A percentile compares a stretch with the other conserved stretches of the same genome.
Conservation (phyloP, 2,113 vertebrate genomes). For the Opisthocomus hoazin region DNA sequence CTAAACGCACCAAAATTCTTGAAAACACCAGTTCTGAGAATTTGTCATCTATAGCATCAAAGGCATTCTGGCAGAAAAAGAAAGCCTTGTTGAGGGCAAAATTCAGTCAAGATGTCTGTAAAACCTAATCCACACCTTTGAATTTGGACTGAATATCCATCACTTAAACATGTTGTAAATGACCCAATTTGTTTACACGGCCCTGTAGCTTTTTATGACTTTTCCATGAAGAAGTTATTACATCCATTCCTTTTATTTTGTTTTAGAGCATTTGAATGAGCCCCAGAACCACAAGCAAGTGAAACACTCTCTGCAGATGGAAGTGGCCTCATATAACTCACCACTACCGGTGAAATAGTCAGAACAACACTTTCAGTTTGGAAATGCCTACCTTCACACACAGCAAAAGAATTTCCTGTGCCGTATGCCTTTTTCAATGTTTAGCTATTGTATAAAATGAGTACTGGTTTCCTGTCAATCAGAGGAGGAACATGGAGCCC, state of each 20-base stretch:
- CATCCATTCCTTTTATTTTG: conserved; percentile 74
- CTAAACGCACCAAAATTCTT: not conserved
- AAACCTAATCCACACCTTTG: conserved; percentile 55
- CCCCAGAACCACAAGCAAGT: conserved; percentile 72
- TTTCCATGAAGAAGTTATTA: conserved; percentile 78
- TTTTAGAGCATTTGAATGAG: conserved; percentile 69
- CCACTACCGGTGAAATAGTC: conserved; percentile 59
- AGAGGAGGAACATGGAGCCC: not conserved
- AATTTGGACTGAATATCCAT: conserved; percentile 61
- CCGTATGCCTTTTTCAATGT: conserved; percentile 25
- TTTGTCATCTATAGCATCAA: conserved; percentile 3
- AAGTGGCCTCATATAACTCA: conserved; percentile 69
- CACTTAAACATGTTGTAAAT: conserved; percentile 72
- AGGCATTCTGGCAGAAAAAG: not conserved
- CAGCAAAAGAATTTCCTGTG: conserved; percentile 65
- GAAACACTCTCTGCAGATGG: conserved; percentile 66
- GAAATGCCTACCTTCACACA: conserved; percentile 58
- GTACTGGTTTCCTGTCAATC: conserved; percentile 23
- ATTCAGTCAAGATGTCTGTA: conserved; percentile 33
- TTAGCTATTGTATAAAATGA: conserved; percentile 18
- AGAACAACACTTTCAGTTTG: conserved; percentile 61
- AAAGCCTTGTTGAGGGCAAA: conserved; percentile 30
- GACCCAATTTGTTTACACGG: conserved; percentile 75
- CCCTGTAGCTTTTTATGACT: conserved; percentile 69
- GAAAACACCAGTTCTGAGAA: not conserved